Conservation (phyloP, 1,140 invertebrate species). For the Drosophila gunungcola region DNA sequence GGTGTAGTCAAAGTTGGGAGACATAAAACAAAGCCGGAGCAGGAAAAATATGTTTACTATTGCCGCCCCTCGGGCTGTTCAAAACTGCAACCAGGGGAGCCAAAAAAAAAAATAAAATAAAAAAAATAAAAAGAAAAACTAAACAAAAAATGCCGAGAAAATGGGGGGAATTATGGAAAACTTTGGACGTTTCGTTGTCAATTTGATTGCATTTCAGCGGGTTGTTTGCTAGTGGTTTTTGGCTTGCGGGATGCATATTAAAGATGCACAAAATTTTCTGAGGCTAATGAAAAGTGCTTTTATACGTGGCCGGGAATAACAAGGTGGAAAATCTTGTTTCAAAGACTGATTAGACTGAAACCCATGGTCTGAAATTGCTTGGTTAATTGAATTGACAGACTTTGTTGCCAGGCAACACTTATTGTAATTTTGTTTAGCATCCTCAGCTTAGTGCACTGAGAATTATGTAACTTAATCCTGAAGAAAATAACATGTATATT, state of each 20-base stretch:
- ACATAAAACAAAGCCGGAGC: constrained; percentile 67
- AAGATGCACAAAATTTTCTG: constrained; percentile 16
- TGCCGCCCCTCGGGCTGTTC: constrained; percentile 4
- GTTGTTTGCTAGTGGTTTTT: constrained; percentile 31
- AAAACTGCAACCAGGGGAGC: constrained; percentile 8
- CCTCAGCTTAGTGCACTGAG: background rate
- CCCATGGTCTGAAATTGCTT: constrained; percentile 1
- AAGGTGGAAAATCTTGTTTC: background rate
- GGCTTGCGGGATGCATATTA: constrained; percentile 10
- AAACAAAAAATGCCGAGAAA: constrained; percentile 3
- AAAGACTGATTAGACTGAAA: constrained; percentile 11
- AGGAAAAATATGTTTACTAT: constrained; percentile 69
- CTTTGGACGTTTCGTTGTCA: constrained; percentile 58
- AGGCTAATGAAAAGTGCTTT: constrained; percentile 24
- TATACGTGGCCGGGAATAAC: background rate
- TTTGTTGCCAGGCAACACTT: constrained; percentile 22
- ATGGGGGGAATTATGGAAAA: constrained; percentile 24
- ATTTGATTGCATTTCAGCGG: constrained; percentile 71
- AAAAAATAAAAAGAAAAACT: background rate
- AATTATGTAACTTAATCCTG: too few species aligned
- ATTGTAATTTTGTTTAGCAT: background rate
- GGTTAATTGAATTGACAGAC: constrained; percentile 30
- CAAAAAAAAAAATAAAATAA: background rate
- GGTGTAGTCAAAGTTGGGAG: constrained; percentile 59
- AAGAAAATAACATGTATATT: too few species aligned